Conservation (phyloP, 2,888 invertebrate species). For the Phragmatobia fuliginosa region DNA sequence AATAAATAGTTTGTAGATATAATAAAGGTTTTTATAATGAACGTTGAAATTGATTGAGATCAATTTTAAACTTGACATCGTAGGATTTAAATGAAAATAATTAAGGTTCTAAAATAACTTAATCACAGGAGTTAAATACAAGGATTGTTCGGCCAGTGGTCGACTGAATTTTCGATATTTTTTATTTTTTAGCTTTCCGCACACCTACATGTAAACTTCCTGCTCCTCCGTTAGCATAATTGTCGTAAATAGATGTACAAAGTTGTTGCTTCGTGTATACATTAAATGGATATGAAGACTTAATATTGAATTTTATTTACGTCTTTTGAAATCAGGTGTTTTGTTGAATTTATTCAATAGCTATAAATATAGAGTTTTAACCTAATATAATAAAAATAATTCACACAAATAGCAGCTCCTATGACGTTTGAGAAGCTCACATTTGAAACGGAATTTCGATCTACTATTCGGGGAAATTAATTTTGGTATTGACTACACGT, state of each 20-base stretch:
- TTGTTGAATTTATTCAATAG: neutral
- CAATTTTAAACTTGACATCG: neutral
- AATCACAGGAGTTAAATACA: too few relatives aligned
- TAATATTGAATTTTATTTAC: too few relatives aligned
- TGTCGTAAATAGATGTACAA: too few relatives aligned
- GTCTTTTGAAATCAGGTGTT: neutral
- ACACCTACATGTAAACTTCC: too few relatives aligned
- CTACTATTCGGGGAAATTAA: neutral
- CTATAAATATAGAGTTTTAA: neutral
- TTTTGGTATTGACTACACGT: neutral
- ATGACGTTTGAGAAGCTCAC: neutral
- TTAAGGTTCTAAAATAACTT: too few relatives aligned
- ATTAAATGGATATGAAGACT: too few relatives aligned
- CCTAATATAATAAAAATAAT: neutral
- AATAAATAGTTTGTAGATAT: too few relatives aligned
- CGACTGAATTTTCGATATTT: too few relatives aligned
- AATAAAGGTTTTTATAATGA: neutral
- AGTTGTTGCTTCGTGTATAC: too few relatives aligned
- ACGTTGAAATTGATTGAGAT: neutral
- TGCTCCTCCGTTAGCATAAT: too few relatives aligned
- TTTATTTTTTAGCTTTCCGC: too few relatives aligned
- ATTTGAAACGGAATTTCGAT: slow-evolving; percentile 13
- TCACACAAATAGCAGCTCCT: slow-evolving; percentile 6
- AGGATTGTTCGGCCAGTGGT: too few relatives aligned
- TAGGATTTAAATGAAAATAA: neutral